phyloP scores from a whole-genome alignment of 2,888 invertebrate species.

The Pheosia tremula region DNA sequence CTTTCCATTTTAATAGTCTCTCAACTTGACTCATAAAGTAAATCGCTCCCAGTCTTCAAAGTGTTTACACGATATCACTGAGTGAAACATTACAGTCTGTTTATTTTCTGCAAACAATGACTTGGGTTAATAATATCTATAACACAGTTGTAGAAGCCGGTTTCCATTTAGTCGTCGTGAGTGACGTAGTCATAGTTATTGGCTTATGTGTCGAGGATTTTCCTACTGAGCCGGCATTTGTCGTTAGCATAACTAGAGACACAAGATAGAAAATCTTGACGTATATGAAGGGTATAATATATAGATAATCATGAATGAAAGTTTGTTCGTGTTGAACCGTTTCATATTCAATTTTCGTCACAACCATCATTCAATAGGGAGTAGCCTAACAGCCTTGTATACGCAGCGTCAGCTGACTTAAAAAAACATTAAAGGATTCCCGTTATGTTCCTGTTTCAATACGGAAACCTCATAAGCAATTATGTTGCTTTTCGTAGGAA shows the following conservation, averaged over 20 bases:
- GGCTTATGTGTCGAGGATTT: no score
- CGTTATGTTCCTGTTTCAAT: conserved; percentile 38
- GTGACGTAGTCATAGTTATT: no score
- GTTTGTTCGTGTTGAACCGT: no score
- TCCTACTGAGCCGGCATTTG: no score
- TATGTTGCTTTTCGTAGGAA: conserved; percentile 22
- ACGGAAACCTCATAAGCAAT: conserved; percentile 34
- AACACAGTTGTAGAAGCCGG: conserved; percentile 28
- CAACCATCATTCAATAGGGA: background rate
- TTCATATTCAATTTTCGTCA: no score
- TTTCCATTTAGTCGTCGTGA: background rate
- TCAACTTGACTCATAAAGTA: conserved; percentile 14
- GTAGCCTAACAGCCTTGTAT: conserved; percentile 10
- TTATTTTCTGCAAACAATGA: conserved; percentile 41
- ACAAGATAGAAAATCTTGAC: no score
- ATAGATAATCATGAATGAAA: no score
- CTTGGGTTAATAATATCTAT: conserved; percentile 27
- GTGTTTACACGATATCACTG: conserved; percentile 31
- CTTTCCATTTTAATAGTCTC: conserved; percentile 10
- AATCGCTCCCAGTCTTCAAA: conserved; percentile 17
- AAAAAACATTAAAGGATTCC: conserved; percentile 19
- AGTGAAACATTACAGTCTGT: conserved; percentile 30
- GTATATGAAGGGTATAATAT: no score
- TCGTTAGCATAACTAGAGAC: no score
- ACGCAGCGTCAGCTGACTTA: background rate